Evolutionary conservation across 1,140 invertebrate species (phyloP).

Genomic region (Bicyclus anynana): DNA sequence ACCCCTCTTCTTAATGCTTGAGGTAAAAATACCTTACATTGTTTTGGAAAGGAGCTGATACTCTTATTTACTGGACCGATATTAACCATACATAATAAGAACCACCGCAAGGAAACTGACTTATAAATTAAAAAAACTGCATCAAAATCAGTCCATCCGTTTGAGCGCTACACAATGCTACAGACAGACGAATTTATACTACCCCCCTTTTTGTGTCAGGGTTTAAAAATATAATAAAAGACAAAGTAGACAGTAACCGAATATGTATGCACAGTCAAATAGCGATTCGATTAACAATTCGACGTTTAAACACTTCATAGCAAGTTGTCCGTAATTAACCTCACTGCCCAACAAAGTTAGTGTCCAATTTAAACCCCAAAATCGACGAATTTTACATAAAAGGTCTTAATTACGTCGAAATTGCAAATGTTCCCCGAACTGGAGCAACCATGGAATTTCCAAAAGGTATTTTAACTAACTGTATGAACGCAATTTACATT

Average conservation of each 20-base stretch:
- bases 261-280: background rate
- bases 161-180: no score
- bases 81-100: no score
- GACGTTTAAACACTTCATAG: background rate
- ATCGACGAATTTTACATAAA: background rate
- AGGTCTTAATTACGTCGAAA: background rate
- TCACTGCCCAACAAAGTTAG: background rate
- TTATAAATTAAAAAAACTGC: no score
- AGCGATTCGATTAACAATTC: background rate
- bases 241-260: background rate
- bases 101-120: no score
- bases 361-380: background rate
- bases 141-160: no score
- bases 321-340: background rate
- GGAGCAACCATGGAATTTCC: background rate
- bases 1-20: no score
- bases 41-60: no score
- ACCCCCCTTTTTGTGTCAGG: no score
- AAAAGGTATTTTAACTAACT: background rate
- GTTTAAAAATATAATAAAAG: background rate
- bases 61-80: no score
- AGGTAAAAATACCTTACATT: no score
- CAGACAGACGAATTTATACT: no score
- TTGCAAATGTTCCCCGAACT: background rate
- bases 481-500: background rate